These are phyloP conservation scores for Solen grandis DNA, from an alignment of 1,140 invertebrate species.

Conservation along the genomic window DNA sequence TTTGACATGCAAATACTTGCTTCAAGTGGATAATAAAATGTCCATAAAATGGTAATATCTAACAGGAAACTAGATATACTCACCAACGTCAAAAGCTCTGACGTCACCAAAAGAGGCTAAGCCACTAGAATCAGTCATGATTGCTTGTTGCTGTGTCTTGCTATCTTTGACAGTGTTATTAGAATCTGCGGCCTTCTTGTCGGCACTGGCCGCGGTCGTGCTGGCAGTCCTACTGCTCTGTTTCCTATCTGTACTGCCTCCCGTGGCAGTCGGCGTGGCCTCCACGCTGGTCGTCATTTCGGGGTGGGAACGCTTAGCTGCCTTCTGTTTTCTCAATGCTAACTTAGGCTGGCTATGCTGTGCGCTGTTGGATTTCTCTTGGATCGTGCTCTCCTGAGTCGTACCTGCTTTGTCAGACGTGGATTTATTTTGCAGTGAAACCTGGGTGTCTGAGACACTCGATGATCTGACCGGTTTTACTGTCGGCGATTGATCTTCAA, in stretches of 20 bases:
- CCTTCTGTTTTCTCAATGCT: constrained; percentile 58
- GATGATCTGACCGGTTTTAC: constrained; percentile 38
- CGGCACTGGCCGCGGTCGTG: neutral
- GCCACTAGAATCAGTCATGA: constrained; percentile 34
- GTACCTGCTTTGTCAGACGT: constrained; percentile 32
- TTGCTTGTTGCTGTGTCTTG: neutral
- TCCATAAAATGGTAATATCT: too few relatives aligned
- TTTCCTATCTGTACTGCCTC: constrained; percentile 40
- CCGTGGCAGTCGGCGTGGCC: neutral
- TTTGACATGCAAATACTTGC: too few relatives aligned
- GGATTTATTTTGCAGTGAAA: neutral
- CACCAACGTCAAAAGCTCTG: constrained; percentile 12
- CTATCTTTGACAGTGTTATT: constrained; percentile 29
- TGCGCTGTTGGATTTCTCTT: constrained; percentile 66
- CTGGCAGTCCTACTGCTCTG: constrained; percentile 25
- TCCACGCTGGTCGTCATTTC: constrained; percentile 14
- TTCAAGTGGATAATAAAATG: too few relatives aligned
- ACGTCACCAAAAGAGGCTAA: constrained; percentile 28
- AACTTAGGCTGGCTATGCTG: constrained; percentile 18
- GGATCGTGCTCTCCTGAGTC: constrained; percentile 36
- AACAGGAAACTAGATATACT: too few relatives aligned
- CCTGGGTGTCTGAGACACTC: constrained; percentile 24
- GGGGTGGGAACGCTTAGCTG: constrained; percentile 52
- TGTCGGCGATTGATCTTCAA: neutral
- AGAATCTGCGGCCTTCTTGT: constrained; percentile 33